These are phyloP conservation scores for Lagopus muta DNA, from an alignment of 2,113 vertebrate genomes.

Conservation along the genomic window DNA sequence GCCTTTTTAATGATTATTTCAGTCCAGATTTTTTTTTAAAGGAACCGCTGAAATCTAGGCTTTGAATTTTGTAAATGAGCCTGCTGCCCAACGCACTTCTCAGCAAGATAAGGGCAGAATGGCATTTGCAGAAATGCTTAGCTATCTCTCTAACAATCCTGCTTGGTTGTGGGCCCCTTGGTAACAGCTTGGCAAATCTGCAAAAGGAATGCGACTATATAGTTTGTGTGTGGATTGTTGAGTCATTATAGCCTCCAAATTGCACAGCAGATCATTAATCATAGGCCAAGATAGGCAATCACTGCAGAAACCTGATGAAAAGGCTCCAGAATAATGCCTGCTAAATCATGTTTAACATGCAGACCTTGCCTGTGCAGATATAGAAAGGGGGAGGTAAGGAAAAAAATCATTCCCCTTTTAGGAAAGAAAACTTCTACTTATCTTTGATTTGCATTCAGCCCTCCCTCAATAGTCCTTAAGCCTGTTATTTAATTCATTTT, in stretches of 20 bases:
- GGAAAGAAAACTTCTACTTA: conserved; percentile 91
- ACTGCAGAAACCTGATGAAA: conserved; percentile 79
- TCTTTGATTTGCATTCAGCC: conserved; percentile 90
- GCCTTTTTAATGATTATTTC: conserved; percentile 63
- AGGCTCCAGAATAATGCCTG: conserved; percentile 82
- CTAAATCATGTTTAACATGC: conserved; percentile 89
- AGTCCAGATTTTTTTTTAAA: conserved; percentile 58
- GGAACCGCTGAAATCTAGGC: conserved; percentile 65
- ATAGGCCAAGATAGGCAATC: conserved; percentile 87
- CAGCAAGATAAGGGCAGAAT: conserved; percentile 82
- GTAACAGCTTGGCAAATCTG: conserved; percentile 88
- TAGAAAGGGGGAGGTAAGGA: conserved; percentile 77
- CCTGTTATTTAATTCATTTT: conserved; percentile 91
- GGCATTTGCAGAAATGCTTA: conserved; percentile 83
- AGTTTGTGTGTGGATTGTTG: conserved; percentile 82
- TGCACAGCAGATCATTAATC: conserved; percentile 90
- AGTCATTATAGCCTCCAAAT: conserved; percentile 89
- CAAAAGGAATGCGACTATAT: conserved; percentile 87
- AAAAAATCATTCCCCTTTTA: conserved; percentile 82
- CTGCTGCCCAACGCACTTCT: conserved; percentile 69
- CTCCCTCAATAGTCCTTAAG: conserved; percentile 87
- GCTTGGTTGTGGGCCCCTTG: conserved; percentile 81
- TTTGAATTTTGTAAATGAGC: conserved; percentile 82
- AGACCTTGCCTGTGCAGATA: conserved; percentile 85
- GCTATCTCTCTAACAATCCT: conserved; percentile 85